phyloP scores from a whole-genome alignment of 2,797 vertebrate species.

The Scolopax rusticola region DNA sequence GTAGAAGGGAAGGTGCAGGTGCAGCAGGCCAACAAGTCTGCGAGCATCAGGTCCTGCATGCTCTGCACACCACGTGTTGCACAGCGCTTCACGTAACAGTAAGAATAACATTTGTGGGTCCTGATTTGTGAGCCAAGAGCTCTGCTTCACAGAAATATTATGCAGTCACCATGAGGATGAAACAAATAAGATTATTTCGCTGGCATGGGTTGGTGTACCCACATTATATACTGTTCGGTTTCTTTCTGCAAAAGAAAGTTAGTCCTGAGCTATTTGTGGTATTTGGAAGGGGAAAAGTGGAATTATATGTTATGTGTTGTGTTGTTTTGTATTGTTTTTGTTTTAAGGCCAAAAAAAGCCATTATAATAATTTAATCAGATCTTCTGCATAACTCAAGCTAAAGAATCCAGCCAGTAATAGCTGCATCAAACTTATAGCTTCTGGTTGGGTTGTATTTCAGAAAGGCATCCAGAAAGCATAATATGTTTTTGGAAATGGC shows the following conservation, averaged over 20 bases:
- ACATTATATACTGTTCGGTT: not conserved
- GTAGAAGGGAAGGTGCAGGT: not conserved
- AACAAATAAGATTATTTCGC: constrained; percentile 10
- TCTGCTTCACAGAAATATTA: not conserved
- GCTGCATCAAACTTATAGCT: not conserved
- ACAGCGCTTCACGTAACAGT: not conserved
- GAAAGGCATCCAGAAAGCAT: not conserved
- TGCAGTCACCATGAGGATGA: not conserved
- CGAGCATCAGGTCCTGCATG: not conserved
- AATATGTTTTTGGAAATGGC: not conserved
- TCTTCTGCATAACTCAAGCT: not conserved
- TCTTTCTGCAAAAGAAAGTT: not conserved
- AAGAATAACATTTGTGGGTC: not conserved
- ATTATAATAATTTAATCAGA: constrained; percentile 12
- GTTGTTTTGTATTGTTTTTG: not conserved
- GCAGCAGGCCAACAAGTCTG: not conserved
- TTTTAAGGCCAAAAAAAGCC: not conserved
- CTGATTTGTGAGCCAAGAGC: not conserved
- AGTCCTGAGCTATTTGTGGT: not conserved
- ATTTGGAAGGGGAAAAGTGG: not conserved
- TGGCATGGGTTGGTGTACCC: not conserved
- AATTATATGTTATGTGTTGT: not conserved
- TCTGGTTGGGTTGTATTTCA: not conserved
- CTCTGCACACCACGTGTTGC: not conserved
- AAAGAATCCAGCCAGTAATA: constrained; percentile 15